Conservation (phyloP, 2,113 vertebrate species). For the Gorsachius goisagi region DNA sequence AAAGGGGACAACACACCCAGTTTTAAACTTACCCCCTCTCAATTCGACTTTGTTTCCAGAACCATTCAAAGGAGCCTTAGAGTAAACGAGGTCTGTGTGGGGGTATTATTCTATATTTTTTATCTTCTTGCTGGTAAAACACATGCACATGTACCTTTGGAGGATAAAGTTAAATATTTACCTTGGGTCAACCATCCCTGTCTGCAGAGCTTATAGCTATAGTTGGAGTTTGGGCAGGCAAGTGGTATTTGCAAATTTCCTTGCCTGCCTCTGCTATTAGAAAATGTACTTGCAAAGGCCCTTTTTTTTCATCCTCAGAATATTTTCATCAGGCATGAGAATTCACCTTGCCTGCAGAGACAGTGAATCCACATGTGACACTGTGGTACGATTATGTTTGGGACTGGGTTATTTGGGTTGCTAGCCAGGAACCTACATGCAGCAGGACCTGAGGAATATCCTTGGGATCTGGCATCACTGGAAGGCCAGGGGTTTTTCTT, state of each 20-base stretch:
- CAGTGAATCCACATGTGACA: rapidly evolving
- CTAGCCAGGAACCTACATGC: background rate
- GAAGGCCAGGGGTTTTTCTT: background rate
- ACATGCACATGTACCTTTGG: background rate
- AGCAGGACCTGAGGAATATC: background rate
- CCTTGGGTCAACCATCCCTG: slow-evolving; percentile 4
- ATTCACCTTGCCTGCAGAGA: background rate
- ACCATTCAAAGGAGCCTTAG: background rate
- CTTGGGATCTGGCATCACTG: background rate
- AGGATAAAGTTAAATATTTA: slow-evolving; percentile 63
- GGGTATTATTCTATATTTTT: background rate
- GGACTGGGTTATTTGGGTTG: background rate
- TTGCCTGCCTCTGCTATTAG: background rate
- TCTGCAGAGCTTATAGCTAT: background rate
- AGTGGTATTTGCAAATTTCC: slow-evolving; percentile 1
- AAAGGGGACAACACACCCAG: background rate
- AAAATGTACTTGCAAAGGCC: background rate
- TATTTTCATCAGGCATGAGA: background rate
- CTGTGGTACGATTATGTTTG: background rate
- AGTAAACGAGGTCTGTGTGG: background rate
- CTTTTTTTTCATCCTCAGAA: background rate
- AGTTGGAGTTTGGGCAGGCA: slow-evolving; percentile 8
- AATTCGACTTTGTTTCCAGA: background rate
- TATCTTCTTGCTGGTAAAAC: background rate
- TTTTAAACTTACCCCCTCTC: background rate